Base-by-base conservation (phyloP, 2,888 invertebrate genomes). In the Patella pellucida region DNA sequence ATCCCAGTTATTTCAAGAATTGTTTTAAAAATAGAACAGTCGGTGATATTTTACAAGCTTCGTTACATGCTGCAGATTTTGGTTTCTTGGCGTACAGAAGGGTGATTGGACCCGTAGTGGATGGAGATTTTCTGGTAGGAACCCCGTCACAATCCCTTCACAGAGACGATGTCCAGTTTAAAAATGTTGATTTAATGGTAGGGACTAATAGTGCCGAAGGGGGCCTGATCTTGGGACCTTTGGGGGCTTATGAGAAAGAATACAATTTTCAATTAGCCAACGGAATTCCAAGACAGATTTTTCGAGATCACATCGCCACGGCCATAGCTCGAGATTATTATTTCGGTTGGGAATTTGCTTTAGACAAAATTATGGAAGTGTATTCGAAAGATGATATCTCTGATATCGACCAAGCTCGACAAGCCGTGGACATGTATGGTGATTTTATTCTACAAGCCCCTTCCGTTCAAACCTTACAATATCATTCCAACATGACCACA, bases 391-490 rank as follows among this genome's bases (percentile, higher is more conserved):
- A 41, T 31, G 68, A 15, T 1, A 67, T 52, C 31, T 62, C 62
- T 62, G 67, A 74, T n/a, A 67, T 50, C 7, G 74, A 71, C 3
- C 78, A 78, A 54, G 78, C 69, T 1, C 51, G 73, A 3, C 14
- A 69, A 41, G 74, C 76, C 27, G 78, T 78, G 15, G 52, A 78
- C 23, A 52, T 78, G 70, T 78, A 78, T 71, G 78, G 78, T 0
- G 78, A 78, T 56, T 76, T 78, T 76, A 78, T 78, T 71, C 76
- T 78, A 9, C 72, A 73, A n/a, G 74, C 76, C 1, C 72, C 78
- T 14, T 72, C 78, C 2, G 70, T 76, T 69, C 67, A 76, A 51
- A 73, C 76, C 0, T 23, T 72, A 12, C 14, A 54, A 62, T 69
- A 52, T 1, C 78, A 78, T 73, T 68, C 71, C n/a, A 74, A 69